Base-by-base conservation (phyloP, 2,888 invertebrate species). In the Lycia hirtaria region DNA sequence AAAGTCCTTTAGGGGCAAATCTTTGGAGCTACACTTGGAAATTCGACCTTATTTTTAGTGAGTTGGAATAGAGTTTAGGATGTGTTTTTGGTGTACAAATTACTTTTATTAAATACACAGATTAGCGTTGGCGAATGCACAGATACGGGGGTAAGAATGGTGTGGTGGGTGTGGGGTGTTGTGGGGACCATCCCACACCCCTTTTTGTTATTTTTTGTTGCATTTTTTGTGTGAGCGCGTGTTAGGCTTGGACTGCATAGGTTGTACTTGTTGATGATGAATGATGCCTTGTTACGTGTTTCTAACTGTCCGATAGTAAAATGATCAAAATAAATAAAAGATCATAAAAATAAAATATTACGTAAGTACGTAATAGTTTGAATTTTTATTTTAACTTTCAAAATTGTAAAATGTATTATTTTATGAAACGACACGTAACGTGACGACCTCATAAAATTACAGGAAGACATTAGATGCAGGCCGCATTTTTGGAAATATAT, bases 101-200 rank as follows among this genome's bases (percentile, higher is more conserved):
- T 80, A 80, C 89, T 78, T 90, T 89, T 80, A 73, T 84, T 80
- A 81, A 83, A 78, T 86, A 71, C 67, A 76, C 73, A 85, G 89
- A 90, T 92, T 92, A 88, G 82, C 81, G 81, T 75, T 84, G 88
- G 88, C 85, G 89, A 90, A 86, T 88, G 86, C 85, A 87, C 81
- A 88, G 87, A 89, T 87, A 87, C 78, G 79, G 83, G 83, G 81
- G 81, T 75, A 63, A 71, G 72, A 57, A 57, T 57, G 52, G 72
- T 73, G 72, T 67, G 52, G 72, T 74, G 73, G 69, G 80, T 76
- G 78, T 82, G 72, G 65, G 79, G 79, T 64, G 76, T 81, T 75
- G 77, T 76, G 69, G 75, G 78, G 75, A 70, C 83, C 85, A 82
- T 87, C 89, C 86, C 76, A 79, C 84, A 76, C 84, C 82, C 84